A percentile compares a stretch with the other conserved stretches of the same genome.
Conservation (phyloP, 2,888 invertebrate genomes). For the Augiades crinisus region DNA sequence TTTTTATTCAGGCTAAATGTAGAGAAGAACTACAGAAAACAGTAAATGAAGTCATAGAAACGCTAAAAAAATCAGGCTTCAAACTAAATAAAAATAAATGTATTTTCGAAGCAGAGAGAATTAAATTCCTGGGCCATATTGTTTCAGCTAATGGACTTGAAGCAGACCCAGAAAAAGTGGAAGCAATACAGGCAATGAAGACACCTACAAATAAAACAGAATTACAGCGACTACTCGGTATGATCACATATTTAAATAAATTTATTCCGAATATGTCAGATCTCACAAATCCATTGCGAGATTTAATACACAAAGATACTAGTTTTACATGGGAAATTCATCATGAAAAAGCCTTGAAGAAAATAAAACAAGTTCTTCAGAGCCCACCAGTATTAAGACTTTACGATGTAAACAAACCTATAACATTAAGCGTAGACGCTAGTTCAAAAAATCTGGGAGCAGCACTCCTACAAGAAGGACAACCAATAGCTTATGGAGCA, state of each 20-base stretch:
- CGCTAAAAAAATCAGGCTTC: slow-evolving; percentile 22
- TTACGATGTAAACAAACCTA: slow-evolving; percentile 6
- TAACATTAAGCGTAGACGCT: slow-evolving; percentile 5
- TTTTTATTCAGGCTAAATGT: slow-evolving; percentile 23
- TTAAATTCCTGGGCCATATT: slow-evolving; percentile 23
- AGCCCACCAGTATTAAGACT: not conserved
- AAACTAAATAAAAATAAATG: slow-evolving; percentile 29
- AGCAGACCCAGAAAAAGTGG: slow-evolving; percentile 31
- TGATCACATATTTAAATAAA: slow-evolving; percentile 27
- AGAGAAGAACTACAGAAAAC: slow-evolving; percentile 23
- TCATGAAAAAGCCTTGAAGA: not conserved
- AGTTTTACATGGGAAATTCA: slow-evolving; percentile 3
- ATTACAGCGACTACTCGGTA: slow-evolving; percentile 27
- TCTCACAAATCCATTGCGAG: slow-evolving; percentile 13
- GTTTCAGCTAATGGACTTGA: slow-evolving; percentile 24
- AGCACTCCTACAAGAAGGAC: slow-evolving; percentile 28
- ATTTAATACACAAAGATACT: slow-evolving; percentile 22
- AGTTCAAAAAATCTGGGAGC: slow-evolving; percentile 5
- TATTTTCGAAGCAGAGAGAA: slow-evolving; percentile 14
- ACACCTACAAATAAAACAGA: slow-evolving; percentile 30
- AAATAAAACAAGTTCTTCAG: slow-evolving; percentile 2
- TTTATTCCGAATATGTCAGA: slow-evolving; percentile 26
- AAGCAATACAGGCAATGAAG: slow-evolving; percentile 29
- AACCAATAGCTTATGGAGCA: slow-evolving; percentile 27
- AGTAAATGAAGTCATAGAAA: slow-evolving; percentile 18